phyloP scores from a whole-genome alignment of 2,888 invertebrate species.

The Lamproptera curius region DNA sequence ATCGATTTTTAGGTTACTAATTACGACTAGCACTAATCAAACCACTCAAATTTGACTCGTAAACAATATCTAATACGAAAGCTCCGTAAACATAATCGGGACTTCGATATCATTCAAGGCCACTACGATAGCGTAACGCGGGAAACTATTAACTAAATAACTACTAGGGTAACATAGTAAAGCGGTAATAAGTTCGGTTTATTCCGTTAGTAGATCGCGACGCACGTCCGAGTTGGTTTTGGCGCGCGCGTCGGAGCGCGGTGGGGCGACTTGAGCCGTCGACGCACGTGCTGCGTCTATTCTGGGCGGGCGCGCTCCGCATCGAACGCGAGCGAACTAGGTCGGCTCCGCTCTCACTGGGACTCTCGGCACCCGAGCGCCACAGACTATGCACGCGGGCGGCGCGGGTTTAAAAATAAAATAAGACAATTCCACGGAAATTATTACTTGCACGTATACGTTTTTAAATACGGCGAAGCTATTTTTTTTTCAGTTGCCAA shows the following conservation, averaged over 20 bases:
- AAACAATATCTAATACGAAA: conserved; percentile 25
- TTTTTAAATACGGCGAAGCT: too few relatives aligned
- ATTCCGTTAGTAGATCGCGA: conserved; percentile 24
- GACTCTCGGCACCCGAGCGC: conserved; percentile 29
- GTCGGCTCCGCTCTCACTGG: conserved; percentile 34
- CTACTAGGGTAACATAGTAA: conserved; percentile 11
- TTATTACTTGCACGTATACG: too few relatives aligned
- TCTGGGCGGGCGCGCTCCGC: conserved; percentile 53
- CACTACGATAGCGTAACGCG: conserved; percentile 48
- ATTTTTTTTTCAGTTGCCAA: too few relatives aligned
- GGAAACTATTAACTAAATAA: conserved; percentile 24
- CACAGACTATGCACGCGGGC: conserved; percentile 26
- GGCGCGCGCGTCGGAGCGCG: conserved; percentile 28
- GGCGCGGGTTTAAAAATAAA: conserved; percentile 17
- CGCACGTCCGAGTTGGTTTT: conserved; percentile 23
- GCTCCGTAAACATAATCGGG: conserved; percentile 31
- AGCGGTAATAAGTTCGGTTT: conserved; percentile 19
- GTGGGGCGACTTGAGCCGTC: conserved; percentile 53
- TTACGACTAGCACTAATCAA: too few relatives aligned
- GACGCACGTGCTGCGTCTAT: conserved; percentile 77
- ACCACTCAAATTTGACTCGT: conserved; percentile 23
- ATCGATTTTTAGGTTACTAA: too few relatives aligned
- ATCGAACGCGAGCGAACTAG: conserved; percentile 69
- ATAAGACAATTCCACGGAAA: not conserved
- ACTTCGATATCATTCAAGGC: conserved; percentile 62